Conservation (phyloP, 2,113 vertebrate genomes). For the Xiphophorus couchianus region DNA sequence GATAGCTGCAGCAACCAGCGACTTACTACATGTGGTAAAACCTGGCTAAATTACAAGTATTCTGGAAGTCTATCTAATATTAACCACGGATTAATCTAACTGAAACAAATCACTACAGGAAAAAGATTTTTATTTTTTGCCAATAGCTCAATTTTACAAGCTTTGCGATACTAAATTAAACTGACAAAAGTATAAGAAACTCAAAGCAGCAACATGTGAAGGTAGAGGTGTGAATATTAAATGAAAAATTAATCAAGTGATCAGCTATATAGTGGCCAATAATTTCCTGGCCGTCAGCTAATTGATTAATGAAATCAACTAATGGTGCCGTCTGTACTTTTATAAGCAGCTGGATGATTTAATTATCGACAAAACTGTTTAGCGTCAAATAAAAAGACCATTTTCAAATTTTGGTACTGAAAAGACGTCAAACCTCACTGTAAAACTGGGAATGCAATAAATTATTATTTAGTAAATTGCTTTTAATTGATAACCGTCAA, state of each 20-base stretch:
- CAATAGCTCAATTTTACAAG: neutral
- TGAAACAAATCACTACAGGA: too few relatives aligned
- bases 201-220: neutral
- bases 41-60: neutral
- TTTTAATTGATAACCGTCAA: too few relatives aligned
- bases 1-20: conserved; percentile 11
- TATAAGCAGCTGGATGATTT: neutral
- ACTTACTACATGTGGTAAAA: conserved; percentile 8
- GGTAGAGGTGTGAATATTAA: neutral
- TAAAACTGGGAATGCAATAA: too few relatives aligned
- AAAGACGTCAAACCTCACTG: neutral
- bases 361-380: neutral
- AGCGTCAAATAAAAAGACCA: neutral
- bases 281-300: conserved; percentile 7
- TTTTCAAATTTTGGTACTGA: neutral
- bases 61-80: neutral
- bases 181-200: neutral
- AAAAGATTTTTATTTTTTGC: too few relatives aligned
- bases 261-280: conserved; percentile 4
- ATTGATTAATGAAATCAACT: conserved; percentile 4
- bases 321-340: neutral
- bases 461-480: too few relatives aligned
- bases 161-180: neutral
- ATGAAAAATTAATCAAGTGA: neutral
- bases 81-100: neutral